Conservation (phyloP, 1,140 invertebrate genomes). For the Polyergus mexicanus region DNA sequence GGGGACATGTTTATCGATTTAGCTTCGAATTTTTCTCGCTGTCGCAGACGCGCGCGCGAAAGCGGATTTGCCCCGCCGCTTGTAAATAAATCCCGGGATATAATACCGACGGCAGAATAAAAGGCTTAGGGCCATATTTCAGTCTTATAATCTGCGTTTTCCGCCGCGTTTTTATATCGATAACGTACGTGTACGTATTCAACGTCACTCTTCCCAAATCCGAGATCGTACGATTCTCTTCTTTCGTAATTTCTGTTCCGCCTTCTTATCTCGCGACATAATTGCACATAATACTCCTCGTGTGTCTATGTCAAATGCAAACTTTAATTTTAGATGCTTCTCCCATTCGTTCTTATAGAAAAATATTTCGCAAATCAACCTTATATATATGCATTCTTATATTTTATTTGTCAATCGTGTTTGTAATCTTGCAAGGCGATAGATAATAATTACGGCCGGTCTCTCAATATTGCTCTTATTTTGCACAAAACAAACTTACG, state of each 20-base stretch:
- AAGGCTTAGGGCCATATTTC: slow-evolving; percentile 57
- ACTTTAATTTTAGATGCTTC: neutral
- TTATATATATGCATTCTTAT: neutral
- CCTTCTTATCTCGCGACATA: neutral
- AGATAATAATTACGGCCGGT: neutral
- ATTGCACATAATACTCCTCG: neutral
- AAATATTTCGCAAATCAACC: neutral
- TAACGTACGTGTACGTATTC: neutral
- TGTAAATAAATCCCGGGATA: slow-evolving; percentile 60
- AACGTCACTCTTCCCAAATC: slow-evolving; percentile 1
- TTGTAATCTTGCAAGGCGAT: too few relatives aligned
- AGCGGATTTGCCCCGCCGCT: slow-evolving; percentile 43
- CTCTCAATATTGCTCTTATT: neutral
- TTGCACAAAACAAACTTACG: neutral
- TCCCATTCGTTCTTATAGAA: neutral
- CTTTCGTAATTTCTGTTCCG: neutral
- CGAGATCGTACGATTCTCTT: neutral
- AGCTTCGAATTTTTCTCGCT: slow-evolving; percentile 49
- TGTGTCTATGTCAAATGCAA: neutral
- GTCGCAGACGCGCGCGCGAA: neutral
- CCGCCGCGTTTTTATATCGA: slow-evolving; percentile 24
- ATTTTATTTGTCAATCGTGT: neutral
- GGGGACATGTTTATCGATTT: slow-evolving; percentile 55
- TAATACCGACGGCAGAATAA: slow-evolving; percentile 62
- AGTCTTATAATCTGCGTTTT: slow-evolving; percentile 57